Conservation (phyloP, 2,888 invertebrate genomes). For the Acholoe squamosa region DNA sequence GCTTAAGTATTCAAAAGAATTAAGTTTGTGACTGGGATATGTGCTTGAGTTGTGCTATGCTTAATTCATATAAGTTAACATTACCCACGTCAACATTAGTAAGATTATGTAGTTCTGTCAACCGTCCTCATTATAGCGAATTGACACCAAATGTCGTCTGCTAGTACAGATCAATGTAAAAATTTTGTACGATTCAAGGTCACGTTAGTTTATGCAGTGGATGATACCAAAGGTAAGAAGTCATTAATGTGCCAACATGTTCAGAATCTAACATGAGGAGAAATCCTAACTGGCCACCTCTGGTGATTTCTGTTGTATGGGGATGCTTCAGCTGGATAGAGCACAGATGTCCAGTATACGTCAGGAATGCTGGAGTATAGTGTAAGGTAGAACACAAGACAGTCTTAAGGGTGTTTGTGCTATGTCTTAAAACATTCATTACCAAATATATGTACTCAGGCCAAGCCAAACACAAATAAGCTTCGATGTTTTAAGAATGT, state of each 20-base stretch:
- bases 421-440: too few relatives aligned
- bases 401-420: neutral
- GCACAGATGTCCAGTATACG: neutral
- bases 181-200: neutral
- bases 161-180: neutral
- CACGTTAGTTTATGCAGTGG: neutral
- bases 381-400: neutral
- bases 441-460: too few relatives aligned
- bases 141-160: slow-evolving; percentile 19
- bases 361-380: neutral
- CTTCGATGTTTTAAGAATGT: neutral
- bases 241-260: neutral
- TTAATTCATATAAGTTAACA: neutral
- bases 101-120: neutral
- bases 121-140: neutral
- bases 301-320: neutral
- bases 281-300: neutral
- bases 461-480: neutral
- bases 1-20: neutral
- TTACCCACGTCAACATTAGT: neutral
- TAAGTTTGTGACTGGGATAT: neutral
- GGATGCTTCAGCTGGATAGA: neutral
- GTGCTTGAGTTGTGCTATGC: neutral
- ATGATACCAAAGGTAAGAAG: neutral
- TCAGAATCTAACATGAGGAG: neutral